phyloP scores from a whole-genome alignment of 2,113 vertebrate species.

The Cariama cristata region DNA sequence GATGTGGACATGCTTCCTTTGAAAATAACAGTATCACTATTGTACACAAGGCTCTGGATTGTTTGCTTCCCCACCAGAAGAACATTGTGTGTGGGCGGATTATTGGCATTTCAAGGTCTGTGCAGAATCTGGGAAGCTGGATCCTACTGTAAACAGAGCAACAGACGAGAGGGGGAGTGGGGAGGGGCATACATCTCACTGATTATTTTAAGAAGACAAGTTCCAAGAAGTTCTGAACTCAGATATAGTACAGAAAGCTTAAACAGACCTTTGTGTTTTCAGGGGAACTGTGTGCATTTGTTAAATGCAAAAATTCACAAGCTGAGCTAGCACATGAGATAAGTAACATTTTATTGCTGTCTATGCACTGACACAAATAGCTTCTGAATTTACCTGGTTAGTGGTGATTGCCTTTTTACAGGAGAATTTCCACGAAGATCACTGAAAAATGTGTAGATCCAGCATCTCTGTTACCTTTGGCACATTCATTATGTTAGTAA shows the following conservation, averaged over 20 bases:
- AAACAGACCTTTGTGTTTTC: conserved; percentile 11
- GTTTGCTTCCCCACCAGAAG: conserved; percentile 63
- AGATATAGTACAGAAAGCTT: conserved; percentile 26
- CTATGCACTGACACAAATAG: neutral
- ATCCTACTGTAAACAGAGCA: conserved; percentile 73
- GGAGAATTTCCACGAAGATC: neutral
- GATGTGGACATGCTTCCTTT: conserved; percentile 79
- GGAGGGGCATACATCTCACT: conserved; percentile 35
- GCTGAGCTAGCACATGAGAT: neutral
- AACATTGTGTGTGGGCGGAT: conserved; percentile 63
- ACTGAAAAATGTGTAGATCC: neutral
- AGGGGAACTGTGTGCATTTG: neutral
- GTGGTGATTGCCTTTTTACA: neutral
- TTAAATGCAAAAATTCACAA: neutral
- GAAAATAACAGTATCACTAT: conserved; percentile 76
- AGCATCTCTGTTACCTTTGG: neutral
- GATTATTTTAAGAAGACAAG: conserved; percentile 74
- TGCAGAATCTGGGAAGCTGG: conserved; percentile 69
- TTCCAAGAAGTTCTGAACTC: conserved; percentile 64
- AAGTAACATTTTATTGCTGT: neutral
- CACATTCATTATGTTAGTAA: neutral
- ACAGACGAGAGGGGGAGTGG: conserved; percentile 5
- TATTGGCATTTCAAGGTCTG: conserved; percentile 75
- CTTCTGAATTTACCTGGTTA: neutral
- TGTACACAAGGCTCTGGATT: conserved; percentile 64